Evolutionary conservation across 2,113 vertebrate species (phyloP).

Genomic region (Equus przewalskii): DNA sequence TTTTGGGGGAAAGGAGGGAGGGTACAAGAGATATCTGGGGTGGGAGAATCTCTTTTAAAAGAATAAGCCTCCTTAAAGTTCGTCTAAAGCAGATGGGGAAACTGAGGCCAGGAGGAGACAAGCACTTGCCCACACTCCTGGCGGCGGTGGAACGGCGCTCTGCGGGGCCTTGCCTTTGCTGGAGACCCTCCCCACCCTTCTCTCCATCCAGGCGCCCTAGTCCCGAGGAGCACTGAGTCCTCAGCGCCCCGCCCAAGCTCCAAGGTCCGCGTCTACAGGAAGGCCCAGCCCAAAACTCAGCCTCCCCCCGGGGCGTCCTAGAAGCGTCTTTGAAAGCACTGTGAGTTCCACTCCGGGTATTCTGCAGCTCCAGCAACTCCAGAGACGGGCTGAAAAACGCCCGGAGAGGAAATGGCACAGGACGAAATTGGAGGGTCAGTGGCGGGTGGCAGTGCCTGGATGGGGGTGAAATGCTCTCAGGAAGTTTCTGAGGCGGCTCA

Average conservation of each 20-base stretch:
- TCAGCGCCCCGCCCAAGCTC: accelerated
- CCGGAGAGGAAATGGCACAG: accelerated
- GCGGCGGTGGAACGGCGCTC: accelerated
- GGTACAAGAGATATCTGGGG: neutral
- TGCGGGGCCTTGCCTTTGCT: neutral
- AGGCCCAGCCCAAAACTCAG: neutral
- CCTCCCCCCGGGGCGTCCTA: accelerated
- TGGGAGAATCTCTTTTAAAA: neutral
- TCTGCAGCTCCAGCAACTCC: neutral
- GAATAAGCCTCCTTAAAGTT: neutral
- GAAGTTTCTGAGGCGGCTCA: no score
- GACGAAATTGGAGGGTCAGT: accelerated
- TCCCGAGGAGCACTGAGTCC: accelerated
- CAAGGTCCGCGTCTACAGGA: accelerated
- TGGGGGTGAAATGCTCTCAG: accelerated
- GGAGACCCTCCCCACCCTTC: no score
- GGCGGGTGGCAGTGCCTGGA: neutral
- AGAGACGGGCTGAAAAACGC: neutral
- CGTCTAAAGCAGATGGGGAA: neutral
- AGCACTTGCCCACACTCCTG: neutral
- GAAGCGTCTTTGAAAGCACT: neutral
- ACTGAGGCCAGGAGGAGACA: neutral
- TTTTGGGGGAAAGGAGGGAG: neutral
- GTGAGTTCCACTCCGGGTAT: neutral
- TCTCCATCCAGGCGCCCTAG: accelerated